Percentiles rank a stretch among this genome's conserved stretches.
These are phyloP conservation scores for Lipophrys pholis DNA, from an alignment of 2,113 vertebrate species.

Conservation along the genomic window DNA sequence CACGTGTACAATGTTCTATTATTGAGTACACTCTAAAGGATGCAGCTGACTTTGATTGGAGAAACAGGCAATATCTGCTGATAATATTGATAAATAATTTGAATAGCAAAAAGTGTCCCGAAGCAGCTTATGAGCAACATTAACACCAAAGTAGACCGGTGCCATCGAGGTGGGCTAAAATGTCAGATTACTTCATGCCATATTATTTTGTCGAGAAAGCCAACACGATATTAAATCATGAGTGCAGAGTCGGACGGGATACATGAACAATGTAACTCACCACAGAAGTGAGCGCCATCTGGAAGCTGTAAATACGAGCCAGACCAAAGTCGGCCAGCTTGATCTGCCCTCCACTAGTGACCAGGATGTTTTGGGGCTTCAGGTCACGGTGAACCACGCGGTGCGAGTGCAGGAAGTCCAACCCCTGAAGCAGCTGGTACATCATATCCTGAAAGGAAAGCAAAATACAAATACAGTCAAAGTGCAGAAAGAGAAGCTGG, in stretches of 20 bases:
- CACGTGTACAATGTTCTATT: not conserved
- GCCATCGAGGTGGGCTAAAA: too few species aligned
- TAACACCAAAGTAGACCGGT: too few species aligned
- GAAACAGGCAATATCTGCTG: not conserved
- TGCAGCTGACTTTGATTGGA: not conserved
- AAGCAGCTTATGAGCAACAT: not conserved
- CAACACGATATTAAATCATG: not conserved
- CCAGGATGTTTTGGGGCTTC: slow-evolving; percentile 98
- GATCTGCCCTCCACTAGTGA: slow-evolving; percentile 96
- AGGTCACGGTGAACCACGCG: slow-evolving; percentile 97
- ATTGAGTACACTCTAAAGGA: not conserved
- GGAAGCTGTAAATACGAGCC: slow-evolving; percentile 98
- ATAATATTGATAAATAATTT: not conserved
- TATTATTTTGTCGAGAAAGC: not conserved
- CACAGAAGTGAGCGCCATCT: slow-evolving; percentile 99
- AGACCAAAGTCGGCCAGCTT: slow-evolving; percentile 97
- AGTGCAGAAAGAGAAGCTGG: not conserved
- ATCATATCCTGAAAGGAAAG: slow-evolving; percentile 91
- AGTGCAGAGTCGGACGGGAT: not conserved
- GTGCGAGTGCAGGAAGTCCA: slow-evolving; percentile 98
- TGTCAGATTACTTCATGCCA: too few species aligned
- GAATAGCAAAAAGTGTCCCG: not conserved
- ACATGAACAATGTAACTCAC: slow-evolving; percentile 84
- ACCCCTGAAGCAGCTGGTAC: slow-evolving; percentile 96
- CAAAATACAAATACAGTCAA: slow-evolving; percentile 20